Evolutionary conservation across 2,797 vertebrate genomes (phyloP), one percentile per base, ranked within the genome.

Genomic region (Protosalanx chinensis): DNA sequence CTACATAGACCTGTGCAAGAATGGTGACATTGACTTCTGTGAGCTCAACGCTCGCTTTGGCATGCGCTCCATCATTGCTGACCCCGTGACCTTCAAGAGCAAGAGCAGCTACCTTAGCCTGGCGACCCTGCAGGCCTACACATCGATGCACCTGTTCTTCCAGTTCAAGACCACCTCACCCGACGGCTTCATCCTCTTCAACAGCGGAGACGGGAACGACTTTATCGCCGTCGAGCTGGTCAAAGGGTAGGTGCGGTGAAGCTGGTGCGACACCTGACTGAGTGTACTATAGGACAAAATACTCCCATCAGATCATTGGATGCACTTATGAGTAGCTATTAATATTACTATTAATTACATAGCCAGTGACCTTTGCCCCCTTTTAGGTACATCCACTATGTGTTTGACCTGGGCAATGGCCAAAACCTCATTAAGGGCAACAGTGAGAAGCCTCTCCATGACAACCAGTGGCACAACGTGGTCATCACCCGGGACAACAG

Each of bases 131-230:
- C 98, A 99, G 89, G 98, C 98, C 76, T 99, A 99, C 72, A 94
- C 96, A 1, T 98, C 98, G 82, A 99, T 99, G 98, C 97, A 99
- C 86, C 96, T 99, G 77, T 99, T 98, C 91, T 98, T 99, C 88
- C 97, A 99, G 91, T 98, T 99, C 90, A 99, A 99, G 89, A 99
- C 98, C 82, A 98, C 96, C 5, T 96, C 96, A 1, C 86, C 97
- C 0, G 96, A 99, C 1, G 97, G 98, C 29, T 97, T 99, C 88
- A 98, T 99, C 68, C 92, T 99, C 71, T 98, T 98, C 87, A 99
- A 98, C 81, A 98, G 96, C 0, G 98, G 98, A 15, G 97, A 99
- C 7, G 98, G 98, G 74, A 99, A 96, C 63, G 98, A 99, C 79
- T 99, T 99, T 65, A 99, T 99, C 0, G 96, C 98, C 6, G 96